phyloP scores from a whole-genome alignment of 2,888 invertebrate species.

The Reticulitermes lucifugus region DNA sequence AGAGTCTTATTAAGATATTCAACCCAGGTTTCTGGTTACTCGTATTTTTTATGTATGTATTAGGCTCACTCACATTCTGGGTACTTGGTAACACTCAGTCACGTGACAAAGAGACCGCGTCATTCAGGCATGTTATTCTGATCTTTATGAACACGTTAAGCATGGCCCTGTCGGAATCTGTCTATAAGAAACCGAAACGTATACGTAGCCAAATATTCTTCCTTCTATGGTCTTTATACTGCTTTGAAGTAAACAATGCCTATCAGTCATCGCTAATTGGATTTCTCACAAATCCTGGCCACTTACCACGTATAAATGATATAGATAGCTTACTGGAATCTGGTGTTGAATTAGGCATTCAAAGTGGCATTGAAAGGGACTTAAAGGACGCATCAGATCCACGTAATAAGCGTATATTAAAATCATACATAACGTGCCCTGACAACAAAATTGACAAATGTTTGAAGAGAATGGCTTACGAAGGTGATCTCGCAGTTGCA shows the following conservation, averaged over 20 bases:
- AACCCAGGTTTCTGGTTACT: background rate
- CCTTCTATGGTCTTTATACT: background rate
- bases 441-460: background rate
- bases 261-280: conserved; percentile 13
- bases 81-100: background rate
- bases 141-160: background rate
- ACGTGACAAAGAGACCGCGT: background rate
- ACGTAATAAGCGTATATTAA: background rate
- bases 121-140: background rate
- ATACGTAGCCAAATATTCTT: background rate
- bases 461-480: background rate
- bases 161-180: background rate
- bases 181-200: background rate
- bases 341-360: background rate
- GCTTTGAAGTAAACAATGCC: background rate
- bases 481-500: background rate
- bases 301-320: background rate
- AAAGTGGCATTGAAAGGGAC: background rate
- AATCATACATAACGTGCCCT: background rate
- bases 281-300: background rate
- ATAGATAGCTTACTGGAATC: background rate
- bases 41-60: background rate
- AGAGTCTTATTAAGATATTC: background rate
- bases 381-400: background rate
- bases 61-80: background rate